Percentiles rank a stretch among this genome's conserved stretches.
Conservation (phyloP, 1,140 invertebrate species). For the Asobara japonica region DNA sequence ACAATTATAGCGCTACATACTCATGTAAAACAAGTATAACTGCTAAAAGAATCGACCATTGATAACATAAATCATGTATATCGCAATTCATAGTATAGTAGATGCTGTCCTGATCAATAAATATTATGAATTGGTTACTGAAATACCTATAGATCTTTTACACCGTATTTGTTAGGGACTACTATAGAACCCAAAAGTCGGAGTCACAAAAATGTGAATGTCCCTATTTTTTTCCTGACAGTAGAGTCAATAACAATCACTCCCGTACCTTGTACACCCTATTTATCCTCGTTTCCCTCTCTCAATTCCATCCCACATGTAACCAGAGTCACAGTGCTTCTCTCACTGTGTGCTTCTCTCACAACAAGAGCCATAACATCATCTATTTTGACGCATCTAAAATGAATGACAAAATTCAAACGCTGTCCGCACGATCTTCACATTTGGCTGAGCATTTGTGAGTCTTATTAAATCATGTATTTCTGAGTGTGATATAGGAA, state of each 20-base stretch:
- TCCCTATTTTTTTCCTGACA: not conserved
- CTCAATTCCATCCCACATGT: not conserved
- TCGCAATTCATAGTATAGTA: not conserved
- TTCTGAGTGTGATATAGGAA: not conserved
- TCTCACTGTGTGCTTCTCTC: constrained; percentile 22
- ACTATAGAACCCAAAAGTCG: too few species aligned
- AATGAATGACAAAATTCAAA: constrained; percentile 9
- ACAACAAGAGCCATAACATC: not conserved
- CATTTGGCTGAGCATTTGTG: not conserved
- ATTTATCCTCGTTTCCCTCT: not conserved
- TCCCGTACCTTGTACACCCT: not conserved
- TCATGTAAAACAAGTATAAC: constrained; percentile 39
- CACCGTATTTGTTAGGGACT: too few species aligned
- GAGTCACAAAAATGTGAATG: not conserved
- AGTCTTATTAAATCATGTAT: not conserved
- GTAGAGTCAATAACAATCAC: not conserved
- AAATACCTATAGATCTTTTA: too few species aligned
- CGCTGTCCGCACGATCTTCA: constrained; percentile 38
- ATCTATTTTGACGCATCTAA: not conserved
- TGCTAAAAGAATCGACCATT: not conserved
- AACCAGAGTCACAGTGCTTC: not conserved
- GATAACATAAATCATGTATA: not conserved
- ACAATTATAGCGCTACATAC: constrained; percentile 51
- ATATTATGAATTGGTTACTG: too few species aligned
- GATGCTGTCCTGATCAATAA: not conserved